Conservation (phyloP, 1,140 invertebrate species). For the Hydropsyche tenuis region DNA sequence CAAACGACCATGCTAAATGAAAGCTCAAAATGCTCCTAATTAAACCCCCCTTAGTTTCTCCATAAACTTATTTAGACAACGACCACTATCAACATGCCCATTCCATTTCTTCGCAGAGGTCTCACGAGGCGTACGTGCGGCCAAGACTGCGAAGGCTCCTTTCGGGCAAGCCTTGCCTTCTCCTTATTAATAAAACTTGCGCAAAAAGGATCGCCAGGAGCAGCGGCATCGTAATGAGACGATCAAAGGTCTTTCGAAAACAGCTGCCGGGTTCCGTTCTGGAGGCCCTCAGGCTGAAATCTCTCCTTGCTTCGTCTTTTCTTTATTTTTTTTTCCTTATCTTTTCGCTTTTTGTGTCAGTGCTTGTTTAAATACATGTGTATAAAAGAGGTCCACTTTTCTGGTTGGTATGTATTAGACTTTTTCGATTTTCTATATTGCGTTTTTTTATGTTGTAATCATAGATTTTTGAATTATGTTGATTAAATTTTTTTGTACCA, state of each 20-base stretch:
- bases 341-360: neutral
- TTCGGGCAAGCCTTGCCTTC: neutral
- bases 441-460: too few relatives aligned
- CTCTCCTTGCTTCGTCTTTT: neutral
- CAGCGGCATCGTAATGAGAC: constrained; percentile 26
- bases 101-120: too few relatives aligned
- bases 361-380: neutral
- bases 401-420: neutral
- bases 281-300: neutral
- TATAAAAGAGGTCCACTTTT: neutral
- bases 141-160: neutral
- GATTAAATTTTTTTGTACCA: too few relatives aligned
- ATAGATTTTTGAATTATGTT: too few relatives aligned
- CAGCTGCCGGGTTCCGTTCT: constrained; percentile 27
- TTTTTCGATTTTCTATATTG: too few relatives aligned
- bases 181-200: constrained; percentile 23
- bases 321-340: neutral
- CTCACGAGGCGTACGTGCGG: too few relatives aligned
- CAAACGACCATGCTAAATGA: too few relatives aligned
- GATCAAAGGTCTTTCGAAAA: constrained; percentile 33
- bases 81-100: too few relatives aligned
- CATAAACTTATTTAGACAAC: too few relatives aligned
- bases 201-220: constrained; percentile 24
- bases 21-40: neutral
- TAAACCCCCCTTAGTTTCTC: too few relatives aligned